phyloP scores from a whole-genome alignment of 2,888 invertebrate genomes.

The Torymus aiolomorphi region DNA sequence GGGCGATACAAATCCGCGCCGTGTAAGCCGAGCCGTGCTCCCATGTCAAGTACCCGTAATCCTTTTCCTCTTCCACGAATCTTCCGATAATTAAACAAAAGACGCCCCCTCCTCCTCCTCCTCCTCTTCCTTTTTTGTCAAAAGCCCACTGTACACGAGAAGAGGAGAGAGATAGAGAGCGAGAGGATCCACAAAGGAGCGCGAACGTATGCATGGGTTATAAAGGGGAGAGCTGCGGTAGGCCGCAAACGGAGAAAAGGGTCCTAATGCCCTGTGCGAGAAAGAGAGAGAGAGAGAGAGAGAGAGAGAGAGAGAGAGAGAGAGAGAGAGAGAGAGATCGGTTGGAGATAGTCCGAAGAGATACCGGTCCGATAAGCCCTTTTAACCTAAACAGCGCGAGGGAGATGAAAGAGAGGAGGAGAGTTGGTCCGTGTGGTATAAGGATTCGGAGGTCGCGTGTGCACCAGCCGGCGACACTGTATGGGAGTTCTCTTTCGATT shows the following conservation, averaged over 20 bases:
- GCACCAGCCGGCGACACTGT: no score
- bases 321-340: slow-evolving; percentile 57
- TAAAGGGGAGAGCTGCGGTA: slow-evolving; percentile 51
- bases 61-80: slow-evolving; percentile 30
- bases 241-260: slow-evolving; percentile 60
- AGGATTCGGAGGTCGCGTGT: no score
- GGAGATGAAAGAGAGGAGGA: background rate
- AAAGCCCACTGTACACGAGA: slow-evolving; percentile 6
- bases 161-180: slow-evolving; percentile 12
- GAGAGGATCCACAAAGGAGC: slow-evolving; percentile 5
- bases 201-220: background rate
- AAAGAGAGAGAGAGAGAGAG: no score
- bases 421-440: no score
- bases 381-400: slow-evolving; percentile 59
- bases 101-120: background rate
- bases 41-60: slow-evolving; percentile 29
- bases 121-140: slow-evolving; percentile 12
- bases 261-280: slow-evolving; percentile 38
- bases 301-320: slow-evolving; percentile 48
- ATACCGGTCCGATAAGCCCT: slow-evolving; percentile 65
- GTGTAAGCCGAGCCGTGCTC: slow-evolving; percentile 23
- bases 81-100: slow-evolving; percentile 49
- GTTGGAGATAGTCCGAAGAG: slow-evolving; percentile 60
- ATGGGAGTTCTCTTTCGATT: no score
- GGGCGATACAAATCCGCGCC: background rate